These are phyloP conservation scores for Ceratotherium simum DNA, from an alignment of 2,113 vertebrate genomes.

Conservation along the genomic window DNA sequence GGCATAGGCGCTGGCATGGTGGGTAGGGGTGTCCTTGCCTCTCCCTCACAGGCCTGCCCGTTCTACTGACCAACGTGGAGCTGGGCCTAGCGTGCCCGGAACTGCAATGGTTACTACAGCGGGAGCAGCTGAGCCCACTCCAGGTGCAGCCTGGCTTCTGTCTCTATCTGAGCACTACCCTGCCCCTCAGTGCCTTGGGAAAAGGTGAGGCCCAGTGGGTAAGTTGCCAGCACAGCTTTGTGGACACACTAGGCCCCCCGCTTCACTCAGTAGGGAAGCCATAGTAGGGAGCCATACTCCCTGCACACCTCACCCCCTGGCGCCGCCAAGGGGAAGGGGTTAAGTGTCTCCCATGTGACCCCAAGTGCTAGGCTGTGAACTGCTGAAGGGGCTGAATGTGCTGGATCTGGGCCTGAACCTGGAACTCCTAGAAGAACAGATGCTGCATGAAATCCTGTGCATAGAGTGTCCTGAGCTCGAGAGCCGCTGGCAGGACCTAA, in stretches of 20 bases:
- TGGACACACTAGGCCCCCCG: not conserved
- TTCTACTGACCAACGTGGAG: slow-evolving; percentile 88
- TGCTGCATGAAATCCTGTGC: slow-evolving; percentile 88
- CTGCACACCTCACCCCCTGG: too few relatives aligned
- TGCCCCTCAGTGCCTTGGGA: slow-evolving; percentile 84
- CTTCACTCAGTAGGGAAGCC: not conserved
- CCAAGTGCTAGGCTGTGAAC: slow-evolving; percentile 86
- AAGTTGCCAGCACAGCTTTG: not conserved
- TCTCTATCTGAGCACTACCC: slow-evolving; percentile 88
- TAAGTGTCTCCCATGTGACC: slow-evolving; percentile 41
- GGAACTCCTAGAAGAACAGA: slow-evolving; percentile 86
- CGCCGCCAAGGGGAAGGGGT: not conserved
- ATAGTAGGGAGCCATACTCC: not conserved
- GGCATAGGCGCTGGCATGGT: not conserved
- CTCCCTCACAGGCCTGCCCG: slow-evolving; percentile 84
- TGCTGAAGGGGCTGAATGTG: slow-evolving; percentile 87
- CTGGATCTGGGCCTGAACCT: slow-evolving; percentile 89
- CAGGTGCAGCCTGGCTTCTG: slow-evolving; percentile 82
- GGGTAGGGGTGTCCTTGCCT: not conserved
- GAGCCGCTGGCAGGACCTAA: slow-evolving; percentile 79
- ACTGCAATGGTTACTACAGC: slow-evolving; percentile 74
- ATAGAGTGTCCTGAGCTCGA: slow-evolving; percentile 82
- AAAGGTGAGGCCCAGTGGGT: slow-evolving; percentile 83
- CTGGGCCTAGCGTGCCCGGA: slow-evolving; percentile 62
- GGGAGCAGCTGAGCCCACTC: slow-evolving; percentile 44